Evolutionary conservation across 1,140 invertebrate genomes (phyloP).

Genomic region (Drosophila funebris): DNA sequence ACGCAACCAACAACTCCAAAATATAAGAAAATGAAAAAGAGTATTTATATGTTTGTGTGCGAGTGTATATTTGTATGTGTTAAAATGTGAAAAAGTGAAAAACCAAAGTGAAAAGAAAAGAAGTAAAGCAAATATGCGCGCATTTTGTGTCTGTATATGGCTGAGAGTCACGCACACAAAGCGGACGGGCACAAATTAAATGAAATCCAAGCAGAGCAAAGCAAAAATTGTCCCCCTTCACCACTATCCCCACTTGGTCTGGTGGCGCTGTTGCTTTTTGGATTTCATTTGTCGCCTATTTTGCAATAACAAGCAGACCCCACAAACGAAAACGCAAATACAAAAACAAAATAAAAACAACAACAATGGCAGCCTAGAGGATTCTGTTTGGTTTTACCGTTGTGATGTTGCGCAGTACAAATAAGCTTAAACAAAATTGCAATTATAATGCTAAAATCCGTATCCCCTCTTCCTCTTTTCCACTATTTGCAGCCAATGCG

Average conservation of each 20-base stretch:
- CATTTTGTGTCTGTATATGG: slow-evolving; percentile 71
- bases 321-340: slow-evolving; percentile 10
- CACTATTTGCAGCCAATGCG: slow-evolving; percentile 51
- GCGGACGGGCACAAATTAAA: slow-evolving; percentile 35
- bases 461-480: slow-evolving; percentile 28
- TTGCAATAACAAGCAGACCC: slow-evolving; percentile 54
- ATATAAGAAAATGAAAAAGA: slow-evolving; percentile 37
- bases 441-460: slow-evolving; percentile 28
- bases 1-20: slow-evolving; percentile 49
- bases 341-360: slow-evolving; percentile 17
- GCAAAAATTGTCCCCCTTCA: slow-evolving; percentile 12
- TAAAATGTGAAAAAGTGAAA: slow-evolving; percentile 43
- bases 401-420: slow-evolving; percentile 32
- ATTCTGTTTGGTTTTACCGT: slow-evolving; percentile 36
- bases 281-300: slow-evolving; percentile 60
- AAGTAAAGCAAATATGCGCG: slow-evolving; percentile 74
- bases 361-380: slow-evolving; percentile 5
- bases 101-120: slow-evolving; percentile 51
- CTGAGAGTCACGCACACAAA: slow-evolving; percentile 56
- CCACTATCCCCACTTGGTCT: slow-evolving; percentile 12
- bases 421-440: slow-evolving; percentile 13
- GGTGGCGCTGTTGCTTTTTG: slow-evolving; percentile 69
- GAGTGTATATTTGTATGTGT: slow-evolving; percentile 21
- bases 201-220: slow-evolving; percentile 63
- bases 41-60: slow-evolving; percentile 2